Evolutionary conservation across 2,888 invertebrate genomes (phyloP), one percentile per base, ranked within the genome.

Genomic region (Kryphioiulus occultus): DNA sequence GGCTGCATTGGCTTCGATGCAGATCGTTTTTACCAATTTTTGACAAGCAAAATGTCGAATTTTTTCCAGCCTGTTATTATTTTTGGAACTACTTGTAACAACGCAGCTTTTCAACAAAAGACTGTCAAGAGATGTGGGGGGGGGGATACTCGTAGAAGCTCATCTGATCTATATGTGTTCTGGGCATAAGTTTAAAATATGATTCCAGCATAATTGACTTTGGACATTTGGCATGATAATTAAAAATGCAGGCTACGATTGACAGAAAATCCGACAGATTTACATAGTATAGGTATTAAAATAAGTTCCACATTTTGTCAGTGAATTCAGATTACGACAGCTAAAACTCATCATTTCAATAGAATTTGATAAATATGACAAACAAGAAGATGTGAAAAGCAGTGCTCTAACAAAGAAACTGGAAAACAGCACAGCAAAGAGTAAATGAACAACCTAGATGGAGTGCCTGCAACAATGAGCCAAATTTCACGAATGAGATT

Each of bases 321-420:
- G 68, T 68, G 68, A 68, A 68, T 68, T 68, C 68, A 68, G 22
- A 47, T 26, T 68, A 68, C 68, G 22, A 68, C 68, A 68, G 68
- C 68, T 26, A 68, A 68, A 68, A 68, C 68, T 26, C 68, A n/a
- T n/a, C n/a, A 5, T 26, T 68, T 68, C 68, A 68, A 68, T 68
- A 22, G 68, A 68, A 68, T 12, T 68, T 68, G 68, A 68, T 26
- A 68, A 68, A 68, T 68, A 68, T 68, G 26, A 68, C 68, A 68
- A 68, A 68, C 26, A 26, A 68, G 68, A 26, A 68, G 47, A 68
- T 68, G 68, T 68, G 68, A 68, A 68, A 68, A 68, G 68, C 26
- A 68, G 68, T 68, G 22, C 68, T 68, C 7, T 26, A 26, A 68
- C 68, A 26, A 68, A 26, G 22, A 68, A 68, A 68, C 22, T 9